A percentile compares a stretch with the other conserved stretches of the same genome.
Evolutionary conservation across 2,113 vertebrate species (phyloP).

Genomic region (Solea senegalensis): DNA sequence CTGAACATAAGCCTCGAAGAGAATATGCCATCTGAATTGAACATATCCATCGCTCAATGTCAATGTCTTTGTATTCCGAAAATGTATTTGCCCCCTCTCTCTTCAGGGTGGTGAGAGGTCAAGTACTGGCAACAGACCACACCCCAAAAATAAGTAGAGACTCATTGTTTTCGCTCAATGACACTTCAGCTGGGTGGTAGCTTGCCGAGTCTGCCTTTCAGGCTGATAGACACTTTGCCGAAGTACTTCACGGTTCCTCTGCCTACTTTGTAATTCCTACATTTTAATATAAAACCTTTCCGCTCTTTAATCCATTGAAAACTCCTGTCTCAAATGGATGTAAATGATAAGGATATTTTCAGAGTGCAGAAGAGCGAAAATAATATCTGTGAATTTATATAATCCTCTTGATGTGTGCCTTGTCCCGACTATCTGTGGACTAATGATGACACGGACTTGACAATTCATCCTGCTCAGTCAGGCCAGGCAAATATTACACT

Average conservation of each 20-base stretch:
- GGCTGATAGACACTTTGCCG: conserved; percentile 32
- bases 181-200: conserved; percentile 32
- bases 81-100: conserved; percentile 21
- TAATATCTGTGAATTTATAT: conserved; percentile 45
- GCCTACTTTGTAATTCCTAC: conserved; percentile 10
- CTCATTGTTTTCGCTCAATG: conserved; percentile 52
- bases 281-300: conserved; percentile 6
- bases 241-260: not conserved
- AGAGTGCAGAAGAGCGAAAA: conserved; percentile 34
- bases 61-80: conserved; percentile 27
- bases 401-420: conserved; percentile 45
- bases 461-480: conserved; percentile 50
- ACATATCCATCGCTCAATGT: conserved; percentile 31
- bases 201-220: conserved; percentile 17
- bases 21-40: conserved; percentile 23
- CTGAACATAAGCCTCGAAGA: conserved; percentile 38
- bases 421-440: conserved; percentile 48
- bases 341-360: conserved; percentile 47
- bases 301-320: conserved; percentile 1
- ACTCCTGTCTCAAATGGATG: conserved; percentile 15
- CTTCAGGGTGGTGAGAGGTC: conserved; percentile 34
- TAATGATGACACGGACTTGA: conserved; percentile 48
- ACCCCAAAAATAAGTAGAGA: conserved; percentile 10
- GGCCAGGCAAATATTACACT: conserved; percentile 49
- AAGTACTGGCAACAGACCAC: conserved; percentile 29